Evolutionary conservation across 2,797 vertebrate species (phyloP).

Genomic region (Phrynocephalus guinanensis): DNA sequence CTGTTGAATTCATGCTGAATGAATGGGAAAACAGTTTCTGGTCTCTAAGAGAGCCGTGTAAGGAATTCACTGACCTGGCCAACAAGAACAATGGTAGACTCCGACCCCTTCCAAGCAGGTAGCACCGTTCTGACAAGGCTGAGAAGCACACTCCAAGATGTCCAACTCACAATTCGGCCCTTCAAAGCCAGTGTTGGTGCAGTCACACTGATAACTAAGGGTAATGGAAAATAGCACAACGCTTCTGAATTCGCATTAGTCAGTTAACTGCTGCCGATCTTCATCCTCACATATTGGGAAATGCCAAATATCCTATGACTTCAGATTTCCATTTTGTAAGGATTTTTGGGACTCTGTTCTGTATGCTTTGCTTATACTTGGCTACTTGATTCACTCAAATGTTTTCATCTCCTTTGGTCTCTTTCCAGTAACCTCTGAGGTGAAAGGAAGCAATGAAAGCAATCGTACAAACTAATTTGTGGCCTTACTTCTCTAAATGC

Average conservation of each 20-base stretch:
- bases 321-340: background rate
- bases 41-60: fast-evolving
- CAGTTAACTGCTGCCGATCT: background rate
- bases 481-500: background rate
- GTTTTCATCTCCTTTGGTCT: background rate
- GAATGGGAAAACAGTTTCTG: background rate
- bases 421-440: too few species aligned
- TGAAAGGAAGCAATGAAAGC: background rate
- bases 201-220: conserved; percentile 88
- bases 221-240: conserved; percentile 43
- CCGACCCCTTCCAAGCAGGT: conserved; percentile 86
- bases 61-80: conserved; percentile 83
- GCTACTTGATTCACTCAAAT: background rate
- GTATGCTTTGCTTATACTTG: background rate
- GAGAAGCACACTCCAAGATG: conserved; percentile 89
- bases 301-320: background rate
- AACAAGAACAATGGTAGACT: conserved; percentile 88
- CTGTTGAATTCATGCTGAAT: background rate
- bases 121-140: conserved; percentile 88
- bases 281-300: background rate
- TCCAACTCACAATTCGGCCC: conserved; percentile 87
- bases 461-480: background rate
- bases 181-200: conserved; percentile 85
- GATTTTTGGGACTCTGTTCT: background rate
- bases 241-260: too few species aligned